Conservation (phyloP, 2,113 vertebrate species). For the Glaucidium brasilianum region DNA sequence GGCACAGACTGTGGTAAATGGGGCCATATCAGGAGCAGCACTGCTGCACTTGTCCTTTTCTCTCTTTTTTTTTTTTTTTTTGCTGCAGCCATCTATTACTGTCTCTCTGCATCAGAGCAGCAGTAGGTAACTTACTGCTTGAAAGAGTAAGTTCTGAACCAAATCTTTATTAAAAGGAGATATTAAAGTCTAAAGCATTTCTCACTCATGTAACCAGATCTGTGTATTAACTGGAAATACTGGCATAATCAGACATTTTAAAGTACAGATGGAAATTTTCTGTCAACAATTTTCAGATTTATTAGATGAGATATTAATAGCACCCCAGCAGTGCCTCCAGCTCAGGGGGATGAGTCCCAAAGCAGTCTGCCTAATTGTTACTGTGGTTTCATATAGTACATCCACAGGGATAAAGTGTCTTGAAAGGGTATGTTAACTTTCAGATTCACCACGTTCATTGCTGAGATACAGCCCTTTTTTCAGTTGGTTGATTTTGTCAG, state of each 20-base stretch:
- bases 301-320: not conserved
- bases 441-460: not conserved
- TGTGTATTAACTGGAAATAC: not conserved
- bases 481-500: not conserved
- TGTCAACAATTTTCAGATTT: not conserved
- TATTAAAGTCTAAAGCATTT: not conserved
- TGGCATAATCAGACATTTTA: not conserved
- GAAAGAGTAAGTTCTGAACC: not conserved
- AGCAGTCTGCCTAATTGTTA: not conserved
- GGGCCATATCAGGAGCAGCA: not conserved
- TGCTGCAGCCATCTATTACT: too few relatives aligned
- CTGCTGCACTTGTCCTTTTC: not conserved
- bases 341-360: not conserved
- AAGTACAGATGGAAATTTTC: not conserved
- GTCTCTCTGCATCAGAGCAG: not conserved
- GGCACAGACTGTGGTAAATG: not conserved
- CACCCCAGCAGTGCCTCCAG: not conserved
- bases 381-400: too few relatives aligned
- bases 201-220: not conserved
- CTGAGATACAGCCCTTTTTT: not conserved
- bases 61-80: not conserved
- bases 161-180: not conserved
- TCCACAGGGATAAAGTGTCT: not conserved
- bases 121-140: not conserved
- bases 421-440: not conserved